Percentiles rank a stretch among this genome's conserved stretches.
Evolutionary conservation across 2,888 invertebrate genomes (phyloP).

Genomic region (Aspidiotus destructor): DNA sequence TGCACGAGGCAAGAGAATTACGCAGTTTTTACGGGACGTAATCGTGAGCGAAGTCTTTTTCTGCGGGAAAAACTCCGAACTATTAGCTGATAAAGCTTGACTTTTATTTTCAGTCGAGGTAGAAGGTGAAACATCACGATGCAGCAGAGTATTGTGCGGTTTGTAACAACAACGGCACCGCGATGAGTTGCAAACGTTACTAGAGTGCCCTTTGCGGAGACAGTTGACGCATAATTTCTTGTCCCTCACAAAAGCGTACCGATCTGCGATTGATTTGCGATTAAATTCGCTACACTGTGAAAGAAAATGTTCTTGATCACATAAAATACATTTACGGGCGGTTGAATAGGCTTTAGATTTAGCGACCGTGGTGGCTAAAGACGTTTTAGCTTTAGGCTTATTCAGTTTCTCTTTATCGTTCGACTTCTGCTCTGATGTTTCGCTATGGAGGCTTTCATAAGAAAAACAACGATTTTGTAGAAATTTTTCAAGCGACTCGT

Average conservation of each 20-base stretch:
- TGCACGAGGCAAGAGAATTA: constrained; percentile 11
- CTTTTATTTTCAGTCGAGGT: no score
- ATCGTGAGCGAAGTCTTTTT: background rate
- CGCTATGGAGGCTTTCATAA: constrained; percentile 3
- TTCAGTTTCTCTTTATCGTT: background rate
- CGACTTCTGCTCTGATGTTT: background rate
- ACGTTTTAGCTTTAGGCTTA: background rate
- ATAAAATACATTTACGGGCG: constrained; percentile 2
- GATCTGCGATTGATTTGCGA: background rate
- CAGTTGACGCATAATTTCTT: constrained; percentile 12
- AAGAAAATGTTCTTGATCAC: constrained; percentile 2
- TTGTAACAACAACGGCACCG: background rate
- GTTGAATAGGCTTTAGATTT: background rate
- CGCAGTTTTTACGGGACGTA: background rate
- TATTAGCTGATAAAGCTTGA: background rate
- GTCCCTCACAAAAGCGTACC: background rate
- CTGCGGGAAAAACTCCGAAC: background rate
- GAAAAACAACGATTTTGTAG: constrained; percentile 6
- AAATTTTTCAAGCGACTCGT: background rate
- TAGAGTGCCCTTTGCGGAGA: background rate
- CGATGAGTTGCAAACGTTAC: background rate
- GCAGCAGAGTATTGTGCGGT: constrained; percentile 7
- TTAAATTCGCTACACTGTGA: background rate
- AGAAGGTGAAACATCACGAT: background rate
- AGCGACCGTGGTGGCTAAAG: background rate